Percentiles rank a stretch among this genome's conserved stretches.
Evolutionary conservation across 1,140 invertebrate genomes (phyloP).

Genomic region (Planococcus citri): DNA sequence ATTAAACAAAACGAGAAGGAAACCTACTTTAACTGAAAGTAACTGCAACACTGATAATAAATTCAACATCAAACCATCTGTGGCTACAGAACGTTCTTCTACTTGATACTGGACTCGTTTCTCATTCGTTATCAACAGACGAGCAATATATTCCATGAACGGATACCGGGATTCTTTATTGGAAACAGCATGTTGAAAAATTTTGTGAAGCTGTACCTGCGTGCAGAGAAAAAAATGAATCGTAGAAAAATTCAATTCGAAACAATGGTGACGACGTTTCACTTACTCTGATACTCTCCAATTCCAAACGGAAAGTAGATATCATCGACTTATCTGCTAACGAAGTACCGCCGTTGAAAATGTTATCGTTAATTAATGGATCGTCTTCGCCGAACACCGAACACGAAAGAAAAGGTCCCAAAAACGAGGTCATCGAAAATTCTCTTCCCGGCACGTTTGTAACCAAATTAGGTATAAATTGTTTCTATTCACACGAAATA

Average conservation of each 20-base stretch:
- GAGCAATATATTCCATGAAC: constrained; percentile 63
- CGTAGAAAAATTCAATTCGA: too few species aligned
- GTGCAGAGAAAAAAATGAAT: constrained; percentile 27
- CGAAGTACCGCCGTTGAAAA: constrained; percentile 44
- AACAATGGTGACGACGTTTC: too few species aligned
- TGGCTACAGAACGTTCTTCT: constrained; percentile 69
- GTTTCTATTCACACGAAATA: constrained; percentile 43
- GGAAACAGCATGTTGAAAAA: constrained; percentile 70
- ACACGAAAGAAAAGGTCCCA: constrained; percentile 79
- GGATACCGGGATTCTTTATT: constrained; percentile 61
- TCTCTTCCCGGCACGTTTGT: constrained; percentile 65
- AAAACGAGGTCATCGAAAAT: constrained; percentile 60
- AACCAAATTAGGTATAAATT: constrained; percentile 60
- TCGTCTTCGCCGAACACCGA: constrained; percentile 90
- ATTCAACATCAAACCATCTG: constrained; percentile 92
- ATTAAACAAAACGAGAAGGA: too few species aligned
- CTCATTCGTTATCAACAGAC: constrained; percentile 64
- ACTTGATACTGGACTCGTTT: constrained; percentile 79
- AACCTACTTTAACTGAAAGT: constrained; percentile 28
- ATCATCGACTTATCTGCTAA: constrained; percentile 44
- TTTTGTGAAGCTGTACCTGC: constrained; percentile 55
- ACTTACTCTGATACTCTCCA: constrained; percentile 49
- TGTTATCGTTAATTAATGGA: constrained; percentile 56
- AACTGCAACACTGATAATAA: constrained; percentile 78
- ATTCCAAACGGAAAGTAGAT: constrained; percentile 50